Percentiles rank a stretch among this genome's conserved stretches.
phyloP scores from a whole-genome alignment of 1,140 invertebrate genomes.

The Pissodes strobi region DNA sequence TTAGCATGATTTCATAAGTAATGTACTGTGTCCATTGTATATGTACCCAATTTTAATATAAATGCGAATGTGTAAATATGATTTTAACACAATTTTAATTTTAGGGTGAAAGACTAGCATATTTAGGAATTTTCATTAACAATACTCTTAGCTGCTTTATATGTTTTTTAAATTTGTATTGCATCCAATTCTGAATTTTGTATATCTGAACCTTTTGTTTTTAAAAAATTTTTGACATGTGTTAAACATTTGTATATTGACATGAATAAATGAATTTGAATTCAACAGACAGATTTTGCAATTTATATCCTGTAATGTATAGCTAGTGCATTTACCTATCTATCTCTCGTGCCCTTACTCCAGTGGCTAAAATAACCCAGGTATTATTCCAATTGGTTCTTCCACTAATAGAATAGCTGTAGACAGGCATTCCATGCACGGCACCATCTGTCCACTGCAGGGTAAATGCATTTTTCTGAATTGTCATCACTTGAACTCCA shows the following conservation, averaged over 20 bases:
- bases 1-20: too few relatives aligned
- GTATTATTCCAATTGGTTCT: slow-evolving; percentile 84
- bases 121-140: too few relatives aligned
- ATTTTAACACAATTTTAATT: neutral
- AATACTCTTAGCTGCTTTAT: too few relatives aligned
- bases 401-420: slow-evolving; percentile 77
- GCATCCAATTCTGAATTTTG: too few relatives aligned
- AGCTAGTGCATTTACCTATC: slow-evolving; percentile 39
- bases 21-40: too few relatives aligned
- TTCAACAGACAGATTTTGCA: slow-evolving; percentile 47
- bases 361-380: slow-evolving; percentile 76
- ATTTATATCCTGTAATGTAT: neutral
- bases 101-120: neutral
- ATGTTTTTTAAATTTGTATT: too few relatives aligned
- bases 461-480: slow-evolving; percentile 74
- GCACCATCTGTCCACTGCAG: slow-evolving; percentile 91
- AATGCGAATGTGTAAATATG: too few relatives aligned
- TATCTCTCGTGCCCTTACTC: slow-evolving; percentile 53
- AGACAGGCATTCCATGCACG: slow-evolving; percentile 77
- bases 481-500: slow-evolving; percentile 74
- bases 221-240: too few relatives aligned
- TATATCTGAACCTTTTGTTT: too few relatives aligned
- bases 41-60: too few relatives aligned
- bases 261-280: too few relatives aligned
- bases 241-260: too few relatives aligned